Evolutionary conservation across 2,113 vertebrate species (phyloP).

Genomic region (Corythaixoides concolor): DNA sequence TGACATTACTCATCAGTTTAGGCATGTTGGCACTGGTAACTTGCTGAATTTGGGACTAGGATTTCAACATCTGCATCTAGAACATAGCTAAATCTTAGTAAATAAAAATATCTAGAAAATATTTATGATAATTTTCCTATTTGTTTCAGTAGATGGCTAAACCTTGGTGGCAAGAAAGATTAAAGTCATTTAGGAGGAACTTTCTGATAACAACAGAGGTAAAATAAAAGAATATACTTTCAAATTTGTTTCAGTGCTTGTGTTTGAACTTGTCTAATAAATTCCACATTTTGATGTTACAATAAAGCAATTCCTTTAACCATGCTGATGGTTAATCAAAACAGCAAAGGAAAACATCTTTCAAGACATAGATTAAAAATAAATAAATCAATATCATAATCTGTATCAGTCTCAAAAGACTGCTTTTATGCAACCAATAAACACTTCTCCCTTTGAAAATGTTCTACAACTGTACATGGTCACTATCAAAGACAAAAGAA

Average conservation of each 20-base stretch:
- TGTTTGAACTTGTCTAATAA: background rate
- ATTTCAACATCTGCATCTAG: background rate
- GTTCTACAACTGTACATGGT: background rate
- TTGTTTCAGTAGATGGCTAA: background rate
- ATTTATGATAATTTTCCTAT: background rate
- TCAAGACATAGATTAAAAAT: background rate
- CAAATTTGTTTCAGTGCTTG: background rate
- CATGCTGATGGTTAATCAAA: background rate
- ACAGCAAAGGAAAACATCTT: background rate
- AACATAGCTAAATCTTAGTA: background rate
- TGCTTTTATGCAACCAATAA: background rate
- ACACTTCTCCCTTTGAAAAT: background rate
- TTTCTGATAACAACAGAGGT: background rate
- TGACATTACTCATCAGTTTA: background rate
- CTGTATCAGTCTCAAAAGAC: background rate
- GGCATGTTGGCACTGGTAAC: background rate
- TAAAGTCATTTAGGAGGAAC: background rate
- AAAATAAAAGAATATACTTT: background rate
- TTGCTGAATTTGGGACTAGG: background rate
- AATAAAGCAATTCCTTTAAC: background rate
- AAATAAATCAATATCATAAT: background rate
- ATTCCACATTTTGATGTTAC: background rate
- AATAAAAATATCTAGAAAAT: background rate
- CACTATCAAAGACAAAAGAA: background rate
- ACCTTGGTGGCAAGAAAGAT: background rate